A percentile compares a stretch with the other conserved stretches of the same genome.
These are phyloP conservation scores for Malaclemys terrapin DNA, from an alignment of 2,113 vertebrate genomes.

Conservation along the genomic window DNA sequence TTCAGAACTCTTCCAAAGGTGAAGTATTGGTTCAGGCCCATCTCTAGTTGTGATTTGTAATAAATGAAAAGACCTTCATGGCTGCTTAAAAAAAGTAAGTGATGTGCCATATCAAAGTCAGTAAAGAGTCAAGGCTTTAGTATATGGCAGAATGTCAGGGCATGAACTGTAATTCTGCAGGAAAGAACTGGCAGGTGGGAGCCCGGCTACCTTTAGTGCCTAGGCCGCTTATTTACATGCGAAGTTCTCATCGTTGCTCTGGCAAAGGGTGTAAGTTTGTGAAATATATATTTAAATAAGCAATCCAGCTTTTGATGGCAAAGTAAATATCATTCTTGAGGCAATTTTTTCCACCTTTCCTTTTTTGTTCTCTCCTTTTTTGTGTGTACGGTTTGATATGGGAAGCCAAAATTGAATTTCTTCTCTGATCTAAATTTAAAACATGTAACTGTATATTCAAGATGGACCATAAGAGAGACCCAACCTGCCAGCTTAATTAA, in stretches of 20 bases:
- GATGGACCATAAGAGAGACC: slow-evolving; percentile 43
- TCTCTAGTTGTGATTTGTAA: not conserved
- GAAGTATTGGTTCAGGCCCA: slow-evolving; percentile 11
- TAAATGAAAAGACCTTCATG: slow-evolving; percentile 56
- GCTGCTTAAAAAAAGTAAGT: slow-evolving; percentile 25
- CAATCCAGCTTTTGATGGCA: not conserved
- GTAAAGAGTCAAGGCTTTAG: not conserved
- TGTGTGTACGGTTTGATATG: not conserved
- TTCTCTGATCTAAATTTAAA: slow-evolving; percentile 50
- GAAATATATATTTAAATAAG: not conserved
- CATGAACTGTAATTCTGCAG: not conserved
- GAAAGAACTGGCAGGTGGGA: not conserved
- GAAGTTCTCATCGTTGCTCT: not conserved
- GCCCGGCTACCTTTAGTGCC: not conserved
- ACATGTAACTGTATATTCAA: slow-evolving; percentile 62
- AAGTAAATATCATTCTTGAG: not conserved
- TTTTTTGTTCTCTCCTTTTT: no score
- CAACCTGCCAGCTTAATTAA: slow-evolving; percentile 74
- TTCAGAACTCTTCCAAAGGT: not conserved
- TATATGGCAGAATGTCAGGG: slow-evolving; percentile 14
- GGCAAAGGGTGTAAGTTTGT: not conserved
- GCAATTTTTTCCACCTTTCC: accelerated
- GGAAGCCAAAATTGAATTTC: slow-evolving; percentile 28
- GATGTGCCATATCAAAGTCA: not conserved
- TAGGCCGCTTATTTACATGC: not conserved